Evolutionary conservation across 2,113 vertebrate species (phyloP).

Genomic region (Symphodus melops): DNA sequence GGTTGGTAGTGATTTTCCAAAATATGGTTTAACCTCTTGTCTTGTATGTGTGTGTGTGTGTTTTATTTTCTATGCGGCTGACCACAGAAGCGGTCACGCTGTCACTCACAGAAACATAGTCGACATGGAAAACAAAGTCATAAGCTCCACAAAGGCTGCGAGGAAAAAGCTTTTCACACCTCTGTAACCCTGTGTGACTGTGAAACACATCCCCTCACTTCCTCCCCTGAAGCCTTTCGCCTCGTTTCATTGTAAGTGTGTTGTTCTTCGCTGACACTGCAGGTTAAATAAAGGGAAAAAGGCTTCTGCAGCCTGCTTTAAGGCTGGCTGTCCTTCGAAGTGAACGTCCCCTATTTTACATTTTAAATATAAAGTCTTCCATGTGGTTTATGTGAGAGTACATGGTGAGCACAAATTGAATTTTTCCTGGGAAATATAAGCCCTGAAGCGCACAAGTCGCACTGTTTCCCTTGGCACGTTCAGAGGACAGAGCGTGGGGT

Average conservation of each 20-base stretch:
- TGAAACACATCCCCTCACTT: constrained; percentile 44
- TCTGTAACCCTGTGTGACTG: constrained; percentile 27
- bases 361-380: constrained; percentile 54
- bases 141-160: constrained; percentile 34
- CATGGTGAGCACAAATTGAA: constrained; percentile 62
- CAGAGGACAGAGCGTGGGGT: constrained; percentile 22
- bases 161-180: constrained; percentile 55
- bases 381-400: constrained; percentile 62
- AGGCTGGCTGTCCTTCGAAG: constrained; percentile 1
- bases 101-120: constrained; percentile 30
- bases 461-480: constrained; percentile 52
- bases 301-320: constrained; percentile 3
- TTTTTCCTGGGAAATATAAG: constrained; percentile 71
- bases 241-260: constrained; percentile 35
- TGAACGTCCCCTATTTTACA: constrained; percentile 42
- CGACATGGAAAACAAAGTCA: constrained; percentile 30
- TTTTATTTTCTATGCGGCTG: constrained; percentile 33
- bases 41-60: constrained; percentile 9
- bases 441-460: constrained; percentile 26
- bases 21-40: constrained; percentile 43
- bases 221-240: constrained; percentile 40
- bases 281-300: constrained; percentile 57
- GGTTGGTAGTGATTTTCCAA: constrained; percentile 43
- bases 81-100: constrained; percentile 24
- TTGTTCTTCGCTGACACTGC: constrained; percentile 41